Evolutionary conservation across 2,888 invertebrate genomes (phyloP), one percentile per base, ranked within the genome.

Genomic region (Plebejus melissa): DNA sequence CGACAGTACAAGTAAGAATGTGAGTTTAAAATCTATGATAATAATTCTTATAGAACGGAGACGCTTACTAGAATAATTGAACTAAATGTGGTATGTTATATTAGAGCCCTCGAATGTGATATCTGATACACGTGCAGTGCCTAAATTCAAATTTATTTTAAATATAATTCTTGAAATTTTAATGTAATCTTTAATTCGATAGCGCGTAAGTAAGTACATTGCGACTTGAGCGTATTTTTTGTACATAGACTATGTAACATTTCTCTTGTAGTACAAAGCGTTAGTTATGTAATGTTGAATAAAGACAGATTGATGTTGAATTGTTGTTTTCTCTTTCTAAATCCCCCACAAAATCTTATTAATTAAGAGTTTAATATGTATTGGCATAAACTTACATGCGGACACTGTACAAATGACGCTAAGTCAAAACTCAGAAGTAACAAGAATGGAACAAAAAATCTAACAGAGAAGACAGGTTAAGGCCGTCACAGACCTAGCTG

Each of bases 291-390:
- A 88, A 90, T 87, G 82, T 86, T 89, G 86, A 93, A 93, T 93
- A 93, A 93, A 93, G 93, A 93, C 93, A 91, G 87, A 87, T 93
- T 87, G 91, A 91, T 93, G 93, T 93, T 93, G 82, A 80, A 78
- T 11, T 57, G 50, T 54, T 75, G 78, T 78, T 77, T 81, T 82
- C 81, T 80, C 74, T 74, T 69, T 76, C 5, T 38, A 32, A 11
- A 4, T 28, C 65, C 65, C 13, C 36, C 46, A 9, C 46, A 46
- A 46, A 46, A 9, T 41, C 46, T 7, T 5, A 38, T 38, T 38
- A 38, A 38, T 38, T 5, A 38, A 38, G 38, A 38, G 6, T 38
- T 38, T 38, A 38, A 5, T 5, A 38, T 38, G 38, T 38, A 38
- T 38, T 38, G 38, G 5, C 5, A 38, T 38, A 38, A 32, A 32